These are phyloP conservation scores for Tricholauxania praeusta DNA, from an alignment of 2,888 invertebrate species.

Conservation along the genomic window DNA sequence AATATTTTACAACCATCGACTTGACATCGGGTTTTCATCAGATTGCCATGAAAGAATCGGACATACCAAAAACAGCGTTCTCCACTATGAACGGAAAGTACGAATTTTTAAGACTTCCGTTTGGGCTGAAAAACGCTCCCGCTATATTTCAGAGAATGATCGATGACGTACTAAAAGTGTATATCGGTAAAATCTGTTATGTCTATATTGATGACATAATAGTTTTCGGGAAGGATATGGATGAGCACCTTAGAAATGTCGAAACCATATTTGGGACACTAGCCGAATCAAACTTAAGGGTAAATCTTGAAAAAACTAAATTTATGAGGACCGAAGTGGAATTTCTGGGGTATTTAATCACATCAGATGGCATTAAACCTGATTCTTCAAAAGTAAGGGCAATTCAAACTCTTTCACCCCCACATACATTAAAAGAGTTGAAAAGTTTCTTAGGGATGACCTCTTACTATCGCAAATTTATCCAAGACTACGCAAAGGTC, in stretches of 20 bases:
- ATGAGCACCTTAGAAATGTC: neutral
- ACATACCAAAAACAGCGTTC: neutral
- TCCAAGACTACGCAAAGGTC: neutral
- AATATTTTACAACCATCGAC: neutral
- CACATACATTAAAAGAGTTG: neutral
- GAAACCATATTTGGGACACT: neutral
- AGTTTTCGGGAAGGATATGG: neutral
- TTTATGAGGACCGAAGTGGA: neutral
- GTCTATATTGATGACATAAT: neutral
- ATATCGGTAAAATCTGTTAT: neutral
- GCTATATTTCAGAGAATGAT: conserved; percentile 1
- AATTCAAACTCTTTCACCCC: neutral
- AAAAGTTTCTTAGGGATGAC: too few species aligned
- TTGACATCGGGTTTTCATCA: conserved; percentile 1
- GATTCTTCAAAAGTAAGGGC: neutral
- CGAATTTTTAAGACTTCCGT: neutral
- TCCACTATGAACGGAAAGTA: neutral
- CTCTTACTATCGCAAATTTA: neutral
- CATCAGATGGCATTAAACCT: neutral
- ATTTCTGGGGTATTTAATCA: neutral
- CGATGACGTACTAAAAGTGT: neutral
- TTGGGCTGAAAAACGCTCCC: conserved; percentile 12
- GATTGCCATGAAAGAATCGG: neutral
- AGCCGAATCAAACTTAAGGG: neutral
- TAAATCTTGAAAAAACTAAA: neutral